These are phyloP conservation scores for Aphaenogaster rudis DNA, from an alignment of 1,140 invertebrate genomes.

Conservation along the genomic window DNA sequence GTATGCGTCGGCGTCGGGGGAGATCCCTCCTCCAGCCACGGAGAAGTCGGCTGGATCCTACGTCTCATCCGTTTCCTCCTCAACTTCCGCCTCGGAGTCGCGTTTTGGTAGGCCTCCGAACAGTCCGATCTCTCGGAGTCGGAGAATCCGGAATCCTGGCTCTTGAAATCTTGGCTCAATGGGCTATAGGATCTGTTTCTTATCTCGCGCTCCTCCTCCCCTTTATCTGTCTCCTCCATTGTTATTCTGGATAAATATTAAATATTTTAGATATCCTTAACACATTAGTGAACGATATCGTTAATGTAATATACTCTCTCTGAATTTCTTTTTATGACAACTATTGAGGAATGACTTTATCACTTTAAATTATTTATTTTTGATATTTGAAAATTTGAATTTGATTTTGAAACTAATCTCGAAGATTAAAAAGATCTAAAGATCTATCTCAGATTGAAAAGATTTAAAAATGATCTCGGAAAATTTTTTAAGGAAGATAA, in stretches of 20 bases:
- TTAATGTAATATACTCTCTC: not conserved
- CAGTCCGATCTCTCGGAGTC: slow-evolving; percentile 85
- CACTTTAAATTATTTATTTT: not conserved
- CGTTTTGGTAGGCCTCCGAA: slow-evolving; percentile 70
- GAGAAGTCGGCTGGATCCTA: slow-evolving; percentile 41
- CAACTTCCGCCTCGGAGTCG: slow-evolving; percentile 63
- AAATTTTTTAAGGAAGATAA: not conserved
- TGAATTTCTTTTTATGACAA: not conserved
- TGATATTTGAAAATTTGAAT: not conserved
- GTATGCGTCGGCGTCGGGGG: slow-evolving; percentile 77
- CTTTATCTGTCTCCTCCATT: slow-evolving; percentile 44
- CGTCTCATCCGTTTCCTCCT: slow-evolving; percentile 55
- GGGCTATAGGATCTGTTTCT: slow-evolving; percentile 76
- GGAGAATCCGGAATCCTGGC: slow-evolving; percentile 87
- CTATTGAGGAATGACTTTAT: not conserved
- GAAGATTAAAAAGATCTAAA: not conserved
- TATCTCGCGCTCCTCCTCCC: slow-evolving; percentile 57
- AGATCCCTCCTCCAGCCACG: slow-evolving; percentile 68
- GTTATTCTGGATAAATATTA: slow-evolving; percentile 44
- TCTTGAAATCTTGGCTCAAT: slow-evolving; percentile 82
- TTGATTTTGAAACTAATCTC: not conserved
- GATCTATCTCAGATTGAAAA: too few species aligned
- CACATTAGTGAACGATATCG: not conserved
- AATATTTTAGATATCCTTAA: not conserved
- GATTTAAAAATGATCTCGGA: not conserved